A percentile compares a stretch with the other conserved stretches of the same genome.
Evolutionary conservation across 2,113 vertebrate species (phyloP).

Genomic region (Myanophis thanlyinensis): DNA sequence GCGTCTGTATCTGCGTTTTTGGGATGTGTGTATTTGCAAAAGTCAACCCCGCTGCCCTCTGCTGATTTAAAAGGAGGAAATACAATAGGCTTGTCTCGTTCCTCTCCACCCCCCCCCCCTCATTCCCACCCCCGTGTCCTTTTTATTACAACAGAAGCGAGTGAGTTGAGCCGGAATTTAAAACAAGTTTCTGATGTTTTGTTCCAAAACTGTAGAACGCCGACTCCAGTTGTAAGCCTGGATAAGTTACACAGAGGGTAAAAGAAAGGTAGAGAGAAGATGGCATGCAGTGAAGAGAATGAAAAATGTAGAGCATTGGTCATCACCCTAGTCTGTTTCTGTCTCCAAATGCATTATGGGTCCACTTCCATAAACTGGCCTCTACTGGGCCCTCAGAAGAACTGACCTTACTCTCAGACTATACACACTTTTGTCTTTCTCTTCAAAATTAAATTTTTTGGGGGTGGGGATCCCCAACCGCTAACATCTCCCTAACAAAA

Average conservation of each 20-base stretch:
- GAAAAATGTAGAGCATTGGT: background rate
- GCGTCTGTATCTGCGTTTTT: background rate
- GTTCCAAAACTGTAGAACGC: background rate
- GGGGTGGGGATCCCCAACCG: background rate
- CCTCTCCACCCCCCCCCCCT: background rate
- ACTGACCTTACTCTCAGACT: conserved; percentile 1
- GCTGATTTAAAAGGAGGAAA: conserved; percentile 34
- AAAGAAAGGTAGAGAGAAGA: background rate
- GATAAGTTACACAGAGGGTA: background rate
- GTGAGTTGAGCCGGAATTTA: background rate
- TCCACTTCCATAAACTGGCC: conserved; percentile 20
- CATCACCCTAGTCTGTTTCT: background rate
- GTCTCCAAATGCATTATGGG: background rate
- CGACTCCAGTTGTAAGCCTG: conserved; percentile 14
- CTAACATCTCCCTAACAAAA: conserved; percentile 13
- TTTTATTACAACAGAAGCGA: background rate
- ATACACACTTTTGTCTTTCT: background rate
- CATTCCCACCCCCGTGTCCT: background rate
- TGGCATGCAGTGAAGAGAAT: background rate
- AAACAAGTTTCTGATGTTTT: background rate
- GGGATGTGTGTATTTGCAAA: background rate
- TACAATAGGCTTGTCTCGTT: background rate
- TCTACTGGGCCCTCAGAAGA: conserved; percentile 19
- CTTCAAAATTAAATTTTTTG: background rate
- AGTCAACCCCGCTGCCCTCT: conserved; percentile 42